Conservation (phyloP, 2,797 vertebrate species). For the Columba guinea region DNA sequence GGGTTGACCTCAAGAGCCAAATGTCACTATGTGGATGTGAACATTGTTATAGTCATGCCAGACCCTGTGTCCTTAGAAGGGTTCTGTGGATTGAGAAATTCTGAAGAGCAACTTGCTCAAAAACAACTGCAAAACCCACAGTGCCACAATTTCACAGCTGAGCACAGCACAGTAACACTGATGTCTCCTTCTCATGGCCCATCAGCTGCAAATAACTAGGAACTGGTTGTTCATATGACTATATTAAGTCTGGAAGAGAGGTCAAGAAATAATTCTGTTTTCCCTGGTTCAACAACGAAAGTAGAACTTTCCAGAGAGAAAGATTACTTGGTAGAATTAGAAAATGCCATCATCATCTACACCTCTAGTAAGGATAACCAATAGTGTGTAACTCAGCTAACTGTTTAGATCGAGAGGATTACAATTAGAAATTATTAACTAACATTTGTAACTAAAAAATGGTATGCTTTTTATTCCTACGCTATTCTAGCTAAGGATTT, state of each 20-base stretch:
- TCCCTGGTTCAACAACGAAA: neutral
- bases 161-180: neutral
- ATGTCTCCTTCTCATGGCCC: neutral
- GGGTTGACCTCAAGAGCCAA: neutral
- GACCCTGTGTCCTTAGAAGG: neutral
- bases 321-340: neutral
- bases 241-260: neutral
- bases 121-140: neutral
- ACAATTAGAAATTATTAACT: neutral
- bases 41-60: neutral
- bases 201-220: neutral
- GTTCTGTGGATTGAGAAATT: neutral
- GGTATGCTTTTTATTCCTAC: neutral
- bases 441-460: neutral
- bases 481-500: neutral
- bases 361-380: neutral
- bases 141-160: neutral
- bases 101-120: neutral
- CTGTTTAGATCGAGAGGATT: neutral
- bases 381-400: neutral
- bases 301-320: neutral
- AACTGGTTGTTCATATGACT: neutral
- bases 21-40: fast-evolving
- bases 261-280: neutral
- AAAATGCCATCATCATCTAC: neutral